Evolutionary conservation across 2,113 vertebrate genomes (phyloP), one percentile per base, ranked within the genome.

Genomic region (Xenopus laevis): DNA sequence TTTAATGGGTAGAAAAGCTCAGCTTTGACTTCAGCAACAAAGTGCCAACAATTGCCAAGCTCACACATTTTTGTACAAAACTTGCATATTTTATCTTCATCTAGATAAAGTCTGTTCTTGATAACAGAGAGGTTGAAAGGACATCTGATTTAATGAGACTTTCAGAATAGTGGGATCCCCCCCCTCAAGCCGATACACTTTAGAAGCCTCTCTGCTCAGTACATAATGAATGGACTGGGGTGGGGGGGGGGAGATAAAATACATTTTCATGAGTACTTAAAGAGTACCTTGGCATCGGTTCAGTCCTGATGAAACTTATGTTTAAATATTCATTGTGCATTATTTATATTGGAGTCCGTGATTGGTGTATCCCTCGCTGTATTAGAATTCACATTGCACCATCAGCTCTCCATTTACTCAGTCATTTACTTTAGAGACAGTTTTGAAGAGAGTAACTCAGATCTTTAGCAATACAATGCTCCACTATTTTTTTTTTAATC

Each of bases 401-500:
- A 86, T 85, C 85, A 79, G 79, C 77, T 82, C 86, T 81, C 47
- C 84, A 83, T 87, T 87, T 84, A 83, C 81, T 84, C 47, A 82
- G 77, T 84, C 78, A 74, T 83, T 83, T 86, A 82, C 78, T 71
- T 61, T 27, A 21, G 79, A 87, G 84, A 81, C 80, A 83, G 83
- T 86, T 68, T 84, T 85, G 80, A 84, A 86, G 81, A 81, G 84
- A 81, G 79, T 80, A 74, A 86, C 80, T 77, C 81, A 87, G 88
- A 88, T 81, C 86, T 89, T 86, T 82, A 87, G 84, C 79, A 78
- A 85, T 77, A 78, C 52, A 86, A 87, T 87, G 83, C 81, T 83
- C 83, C 81, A 16, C 53, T n/a, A n/a, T 50, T 50, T 50, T 87
- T 88, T 66, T 68, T 90, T 88, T 89, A 79, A 87, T 91, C 85